Conservation (phyloP, 2,888 invertebrate species). For the Theretra japonica region DNA sequence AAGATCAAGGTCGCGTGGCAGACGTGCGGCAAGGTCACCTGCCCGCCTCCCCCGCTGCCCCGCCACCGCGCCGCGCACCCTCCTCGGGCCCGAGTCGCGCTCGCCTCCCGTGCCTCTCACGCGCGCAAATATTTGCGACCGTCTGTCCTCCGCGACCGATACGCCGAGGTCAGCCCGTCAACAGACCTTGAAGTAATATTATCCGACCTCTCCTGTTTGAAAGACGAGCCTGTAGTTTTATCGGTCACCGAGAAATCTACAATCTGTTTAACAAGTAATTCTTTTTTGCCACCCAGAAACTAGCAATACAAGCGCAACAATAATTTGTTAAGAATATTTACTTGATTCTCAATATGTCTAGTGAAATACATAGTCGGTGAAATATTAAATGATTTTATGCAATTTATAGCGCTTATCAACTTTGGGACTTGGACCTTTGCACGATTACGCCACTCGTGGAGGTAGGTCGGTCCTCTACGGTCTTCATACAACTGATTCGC, state of each 20-base stretch:
- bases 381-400: too few relatives aligned
- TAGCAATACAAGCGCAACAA: neutral
- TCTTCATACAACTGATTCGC: too few relatives aligned
- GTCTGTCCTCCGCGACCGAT: constrained; percentile 85
- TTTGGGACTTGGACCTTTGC: too few relatives aligned
- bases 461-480: too few relatives aligned
- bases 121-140: constrained; percentile 83
- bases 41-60: constrained; percentile 50
- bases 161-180: constrained; percentile 82
- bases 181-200: constrained; percentile 81
- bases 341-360: neutral
- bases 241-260: constrained; percentile 52
- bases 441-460: too few relatives aligned
- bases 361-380: too few relatives aligned
- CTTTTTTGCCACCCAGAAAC: constrained; percentile 20
- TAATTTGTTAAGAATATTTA: neutral
- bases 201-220: constrained; percentile 76
- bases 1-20: constrained; percentile 83
- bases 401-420: too few relatives aligned
- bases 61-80: constrained; percentile 41
- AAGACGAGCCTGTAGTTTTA: constrained; percentile 70
- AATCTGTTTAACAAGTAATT: constrained; percentile 11
- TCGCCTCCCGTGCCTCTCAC: constrained; percentile 59
- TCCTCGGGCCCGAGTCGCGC: constrained; percentile 45
- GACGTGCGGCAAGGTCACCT: constrained; percentile 80